phyloP scores from a whole-genome alignment of 2,888 invertebrate genomes.

The Himalopsyche japonica region DNA sequence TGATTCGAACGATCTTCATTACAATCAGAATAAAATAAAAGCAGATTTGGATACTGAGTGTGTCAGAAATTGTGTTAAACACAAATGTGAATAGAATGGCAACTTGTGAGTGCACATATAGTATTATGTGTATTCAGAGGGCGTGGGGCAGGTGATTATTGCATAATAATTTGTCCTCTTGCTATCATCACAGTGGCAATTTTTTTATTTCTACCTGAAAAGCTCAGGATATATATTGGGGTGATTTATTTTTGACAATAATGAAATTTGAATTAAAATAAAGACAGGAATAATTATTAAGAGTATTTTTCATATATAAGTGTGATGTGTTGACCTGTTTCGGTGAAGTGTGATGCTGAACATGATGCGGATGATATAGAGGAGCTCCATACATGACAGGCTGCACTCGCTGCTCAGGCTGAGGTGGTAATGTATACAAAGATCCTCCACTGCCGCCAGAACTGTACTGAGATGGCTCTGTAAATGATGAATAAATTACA shows the following conservation, averaged over 20 bases:
- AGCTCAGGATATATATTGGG: no score
- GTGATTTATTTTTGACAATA: no score
- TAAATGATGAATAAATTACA: not conserved
- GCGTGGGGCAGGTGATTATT: no score
- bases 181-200: not conserved
- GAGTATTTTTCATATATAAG: not conserved
- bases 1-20: no score
- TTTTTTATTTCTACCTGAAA: not conserved
- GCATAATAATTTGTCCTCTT: not conserved
- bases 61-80: no score
- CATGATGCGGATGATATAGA: conserved; percentile 50
- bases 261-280: no score
- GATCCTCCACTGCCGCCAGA: conserved; percentile 50
- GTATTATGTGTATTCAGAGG: no score
- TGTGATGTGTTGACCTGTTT: conserved; percentile 41
- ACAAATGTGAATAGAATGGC: no score
- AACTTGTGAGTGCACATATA: no score
- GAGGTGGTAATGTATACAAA: conserved; percentile 50
- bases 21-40: no score
- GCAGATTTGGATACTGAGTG: no score
- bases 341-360: conserved; percentile 44
- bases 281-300: no score
- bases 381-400: conserved; percentile 55
- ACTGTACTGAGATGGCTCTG: conserved; percentile 52
- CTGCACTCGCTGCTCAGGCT: conserved; percentile 53